Base-by-base conservation (phyloP, 2,113 vertebrate species). In the Neolamprologus fasciatus region DNA sequence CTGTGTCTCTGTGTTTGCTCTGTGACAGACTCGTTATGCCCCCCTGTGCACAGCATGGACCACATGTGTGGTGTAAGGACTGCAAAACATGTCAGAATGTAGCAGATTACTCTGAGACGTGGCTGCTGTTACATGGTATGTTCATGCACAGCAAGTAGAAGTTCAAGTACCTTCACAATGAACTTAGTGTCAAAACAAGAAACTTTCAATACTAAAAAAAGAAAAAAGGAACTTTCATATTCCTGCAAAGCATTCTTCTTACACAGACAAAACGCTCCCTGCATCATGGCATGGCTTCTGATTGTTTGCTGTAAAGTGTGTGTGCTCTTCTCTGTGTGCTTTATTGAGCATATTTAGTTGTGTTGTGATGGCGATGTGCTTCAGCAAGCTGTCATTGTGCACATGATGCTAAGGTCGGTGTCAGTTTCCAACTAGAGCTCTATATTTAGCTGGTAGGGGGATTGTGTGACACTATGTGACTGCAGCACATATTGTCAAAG, bases 391-490 rank as follows among this genome's bases (percentile, higher is more conserved):
- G 61, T 61, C 37, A 79, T 78, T 82, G 84, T 88, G 86, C 68
- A 57, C 53, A 33, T 73, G 84, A 85, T 51, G 55, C 5, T 37
- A 84, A 42, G 88, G 89, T 84, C 79, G 68, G 91, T 91, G 86
- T 96, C 92, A 63, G 87, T 92, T 95, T 93, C 84, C 89, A 93
- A 89, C 85, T 90, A 83, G 19, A 55, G 73, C 21, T 92, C 95
- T 96, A 96, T 95, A 95, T 95, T 96, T 96, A 96, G 91, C 45
- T 21, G 55, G n/a, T n/a, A 4, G 53, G 82, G 86, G 86, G 37
- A 89, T 86, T 21, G 63, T 40, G 53, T 93, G 87, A 91, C 91
- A 58, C 55, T 31, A 58, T 58, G 55, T 58, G 55, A 81, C 51
- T 47, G 57, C 81, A 58, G 73, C 85, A 84, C n/a, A 55, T 11